Evolutionary conservation across 1,140 invertebrate species (phyloP), one percentile per base, ranked within the genome.

Genomic region (Drosophila tsacasi): DNA sequence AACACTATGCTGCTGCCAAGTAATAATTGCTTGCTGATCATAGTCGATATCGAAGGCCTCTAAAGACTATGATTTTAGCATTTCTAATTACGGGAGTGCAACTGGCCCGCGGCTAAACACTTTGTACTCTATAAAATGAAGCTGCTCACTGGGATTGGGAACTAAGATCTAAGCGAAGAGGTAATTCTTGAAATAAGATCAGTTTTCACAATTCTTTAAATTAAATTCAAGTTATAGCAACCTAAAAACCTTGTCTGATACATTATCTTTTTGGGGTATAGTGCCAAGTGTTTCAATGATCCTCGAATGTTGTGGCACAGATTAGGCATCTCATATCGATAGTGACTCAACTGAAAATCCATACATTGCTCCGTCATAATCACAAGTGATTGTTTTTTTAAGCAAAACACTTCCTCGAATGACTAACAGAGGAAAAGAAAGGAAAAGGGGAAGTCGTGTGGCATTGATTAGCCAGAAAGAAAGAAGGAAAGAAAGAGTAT

Each of bases 401-500:
- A 65, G 23, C 63, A 40, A 60, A 39, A 30, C 17, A 44, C n/a
- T 46, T 27, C 27, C 15, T 32, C 44, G 5, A n/a, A 19, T 50
- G 66, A 69, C 32, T 65, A 65, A 68, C 23, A 7, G 13, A 32
- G 32, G 21, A 55, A 37, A 55, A 37, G 32, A 37, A 55, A 55
- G 54, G 32, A 57, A 57, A 63, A 49, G 32, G 32, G 35, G 12
- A 64, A 49, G 32, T 19, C 2, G 21, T 42, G 40, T 21, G 23
- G 19, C 50, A 27, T 57, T 21, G 17, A 1, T 23, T 60, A 8
- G 15, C 1, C 17, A 13, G 27, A 32, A 59, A 32, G 58, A 46
- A 42, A 32, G 23, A 27, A 27, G 15, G 23, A 52, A 64, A 37
- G 67, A 71, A 71, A 71, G 67, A 69, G 67, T 71, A 71, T 71